phyloP scores from a whole-genome alignment of 2,113 vertebrate species.

The Garra rufa region DNA sequence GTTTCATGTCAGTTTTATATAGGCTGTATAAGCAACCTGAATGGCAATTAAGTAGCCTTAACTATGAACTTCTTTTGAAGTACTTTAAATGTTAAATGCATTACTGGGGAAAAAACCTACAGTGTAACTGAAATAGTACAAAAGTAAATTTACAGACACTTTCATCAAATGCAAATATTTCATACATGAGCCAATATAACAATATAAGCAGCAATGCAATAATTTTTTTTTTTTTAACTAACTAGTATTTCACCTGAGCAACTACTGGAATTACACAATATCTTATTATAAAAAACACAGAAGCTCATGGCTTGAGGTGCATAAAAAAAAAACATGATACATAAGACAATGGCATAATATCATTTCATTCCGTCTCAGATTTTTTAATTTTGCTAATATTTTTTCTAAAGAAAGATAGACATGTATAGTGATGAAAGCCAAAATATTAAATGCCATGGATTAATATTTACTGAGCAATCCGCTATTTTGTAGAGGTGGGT shows the following conservation, averaged over 20 bases:
- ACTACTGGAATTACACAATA: background rate
- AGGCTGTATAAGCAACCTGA: slow-evolving; percentile 2
- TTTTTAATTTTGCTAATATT: too few species aligned
- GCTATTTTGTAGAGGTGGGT: too few species aligned
- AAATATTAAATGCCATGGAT: too few species aligned
- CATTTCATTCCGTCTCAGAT: too few species aligned
- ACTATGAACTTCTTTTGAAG: background rate
- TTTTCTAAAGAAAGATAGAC: too few species aligned
- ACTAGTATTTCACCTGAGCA: background rate
- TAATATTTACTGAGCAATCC: too few species aligned
- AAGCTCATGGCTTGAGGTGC: background rate
- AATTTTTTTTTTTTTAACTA: background rate
- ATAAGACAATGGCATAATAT: too few species aligned
- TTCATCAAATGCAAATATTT: background rate
- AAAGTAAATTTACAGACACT: background rate
- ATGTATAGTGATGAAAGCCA: too few species aligned
- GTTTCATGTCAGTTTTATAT: background rate
- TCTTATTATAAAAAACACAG: background rate
- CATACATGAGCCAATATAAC: background rate
- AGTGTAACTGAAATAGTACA: background rate
- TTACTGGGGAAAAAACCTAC: background rate
- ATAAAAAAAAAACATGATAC: background rate
- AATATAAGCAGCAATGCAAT: background rate
- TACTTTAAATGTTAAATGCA: background rate
- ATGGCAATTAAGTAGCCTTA: background rate